Evolutionary conservation across 1,140 invertebrate genomes (phyloP).

Genomic region (Triops cancriformis): DNA sequence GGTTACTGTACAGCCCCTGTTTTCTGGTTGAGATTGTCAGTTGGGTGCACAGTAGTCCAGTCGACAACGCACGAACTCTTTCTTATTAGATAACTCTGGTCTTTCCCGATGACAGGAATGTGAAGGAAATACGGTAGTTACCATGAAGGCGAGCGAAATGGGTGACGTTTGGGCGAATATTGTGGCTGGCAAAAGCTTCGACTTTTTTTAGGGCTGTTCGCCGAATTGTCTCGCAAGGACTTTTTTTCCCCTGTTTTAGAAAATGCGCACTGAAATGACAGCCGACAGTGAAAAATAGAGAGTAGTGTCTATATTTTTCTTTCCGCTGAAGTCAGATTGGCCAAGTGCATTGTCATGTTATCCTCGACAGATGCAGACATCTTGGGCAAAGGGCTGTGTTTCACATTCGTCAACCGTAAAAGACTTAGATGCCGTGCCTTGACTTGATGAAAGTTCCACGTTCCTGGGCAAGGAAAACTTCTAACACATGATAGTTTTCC

Average conservation of each 20-base stretch:
- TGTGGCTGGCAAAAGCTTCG: too few species aligned
- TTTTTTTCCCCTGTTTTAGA: neutral
- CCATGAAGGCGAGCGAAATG: too few species aligned
- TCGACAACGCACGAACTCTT: too few species aligned
- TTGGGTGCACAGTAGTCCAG: too few species aligned
- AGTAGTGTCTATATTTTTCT: neutral
- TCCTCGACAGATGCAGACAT: neutral
- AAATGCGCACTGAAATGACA: neutral
- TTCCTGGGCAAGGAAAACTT: neutral
- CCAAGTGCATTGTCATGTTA: constrained; percentile 13
- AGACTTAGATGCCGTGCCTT: neutral
- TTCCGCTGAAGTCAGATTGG: neutral
- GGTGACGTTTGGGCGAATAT: too few species aligned
- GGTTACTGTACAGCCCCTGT: too few species aligned
- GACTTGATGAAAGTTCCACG: neutral
- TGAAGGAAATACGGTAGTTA: too few species aligned
- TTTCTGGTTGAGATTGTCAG: too few species aligned
- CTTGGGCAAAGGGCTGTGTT: neutral
- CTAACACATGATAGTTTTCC: neutral
- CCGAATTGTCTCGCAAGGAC: neutral
- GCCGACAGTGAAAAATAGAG: neutral
- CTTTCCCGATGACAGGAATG: too few species aligned
- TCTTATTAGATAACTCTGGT: too few species aligned
- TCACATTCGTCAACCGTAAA: constrained; percentile 10
- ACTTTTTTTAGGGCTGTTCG: too few species aligned